Percentiles rank a stretch among this genome's conserved stretches.
phyloP scores from a whole-genome alignment of 2,888 invertebrate genomes.

The Stenodema calcarata region DNA sequence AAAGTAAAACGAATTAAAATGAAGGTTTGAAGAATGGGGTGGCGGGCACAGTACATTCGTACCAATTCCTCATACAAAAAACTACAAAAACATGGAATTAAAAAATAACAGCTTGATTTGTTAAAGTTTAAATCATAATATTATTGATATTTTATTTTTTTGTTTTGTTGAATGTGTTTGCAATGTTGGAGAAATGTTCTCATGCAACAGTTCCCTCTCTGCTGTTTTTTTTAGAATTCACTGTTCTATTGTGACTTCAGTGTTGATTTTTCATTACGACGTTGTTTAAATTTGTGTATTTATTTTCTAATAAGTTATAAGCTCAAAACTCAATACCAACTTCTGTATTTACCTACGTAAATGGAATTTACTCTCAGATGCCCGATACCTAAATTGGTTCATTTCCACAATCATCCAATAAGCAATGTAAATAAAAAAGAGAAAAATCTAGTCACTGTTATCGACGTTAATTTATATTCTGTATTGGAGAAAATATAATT shows the following conservation, averaged over 20 bases:
- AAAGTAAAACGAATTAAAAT: neutral
- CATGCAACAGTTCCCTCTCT: neutral
- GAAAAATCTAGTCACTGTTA: constrained; percentile 46
- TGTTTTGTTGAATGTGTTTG: neutral
- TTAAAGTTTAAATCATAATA: neutral
- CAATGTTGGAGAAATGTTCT: neutral
- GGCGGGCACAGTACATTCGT: neutral
- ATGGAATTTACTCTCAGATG: no score
- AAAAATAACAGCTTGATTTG: neutral
- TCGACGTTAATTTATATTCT: constrained; percentile 43
- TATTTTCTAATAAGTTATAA: neutral
- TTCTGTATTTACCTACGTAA: neutral
- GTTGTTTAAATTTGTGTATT: neutral
- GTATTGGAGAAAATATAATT: constrained; percentile 46
- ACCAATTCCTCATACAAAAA: neutral
- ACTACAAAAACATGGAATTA: neutral
- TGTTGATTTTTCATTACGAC: neutral
- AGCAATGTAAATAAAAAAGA: constrained; percentile 38
- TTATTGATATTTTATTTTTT: neutral
- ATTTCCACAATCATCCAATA: neutral
- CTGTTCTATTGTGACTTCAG: neutral
- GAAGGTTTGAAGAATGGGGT: neutral
- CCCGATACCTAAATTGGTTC: neutral
- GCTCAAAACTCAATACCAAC: constrained; percentile 8
- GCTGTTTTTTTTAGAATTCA: neutral